These are phyloP conservation scores for Parnassius smintheus DNA, from an alignment of 2,888 invertebrate genomes.

Conservation along the genomic window DNA sequence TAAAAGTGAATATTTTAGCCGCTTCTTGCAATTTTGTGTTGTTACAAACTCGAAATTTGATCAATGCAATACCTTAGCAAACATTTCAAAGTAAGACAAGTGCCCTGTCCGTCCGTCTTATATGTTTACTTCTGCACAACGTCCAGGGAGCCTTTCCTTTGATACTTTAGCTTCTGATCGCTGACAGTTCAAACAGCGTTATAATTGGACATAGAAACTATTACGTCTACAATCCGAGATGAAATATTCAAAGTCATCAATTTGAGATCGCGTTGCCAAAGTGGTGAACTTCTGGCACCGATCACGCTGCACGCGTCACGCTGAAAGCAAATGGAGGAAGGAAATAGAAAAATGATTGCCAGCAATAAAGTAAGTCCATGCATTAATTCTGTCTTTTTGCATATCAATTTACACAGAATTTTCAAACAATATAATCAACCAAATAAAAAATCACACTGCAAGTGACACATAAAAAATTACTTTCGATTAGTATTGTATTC, in stretches of 20 bases:
- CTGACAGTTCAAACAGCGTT: slow-evolving; percentile 30
- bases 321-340: not conserved
- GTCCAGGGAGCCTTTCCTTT: slow-evolving; percentile 23
- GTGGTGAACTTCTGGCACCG: slow-evolving; percentile 6
- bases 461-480: no score
- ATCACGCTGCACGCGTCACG: slow-evolving; percentile 1
- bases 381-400: no score
- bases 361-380: not conserved
- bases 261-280: slow-evolving; percentile 13
- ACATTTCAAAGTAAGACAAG: slow-evolving; percentile 8
- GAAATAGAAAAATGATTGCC: slow-evolving; percentile 5
- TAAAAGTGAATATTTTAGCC: no score
- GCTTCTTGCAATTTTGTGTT: no score
- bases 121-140: slow-evolving; percentile 10
- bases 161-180: slow-evolving; percentile 29
- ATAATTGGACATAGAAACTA: slow-evolving; percentile 28
- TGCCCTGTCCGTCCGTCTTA: slow-evolving; percentile 8
- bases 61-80: not conserved
- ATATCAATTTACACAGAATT: no score
- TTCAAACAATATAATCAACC: no score
- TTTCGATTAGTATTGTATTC: no score
- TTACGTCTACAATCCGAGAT: slow-evolving; percentile 10
- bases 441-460: no score
- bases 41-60: no score
- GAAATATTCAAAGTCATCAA: slow-evolving; percentile 14